These are phyloP conservation scores for Folsomia candida DNA, from an alignment of 2,888 invertebrate genomes.

Conservation along the genomic window DNA sequence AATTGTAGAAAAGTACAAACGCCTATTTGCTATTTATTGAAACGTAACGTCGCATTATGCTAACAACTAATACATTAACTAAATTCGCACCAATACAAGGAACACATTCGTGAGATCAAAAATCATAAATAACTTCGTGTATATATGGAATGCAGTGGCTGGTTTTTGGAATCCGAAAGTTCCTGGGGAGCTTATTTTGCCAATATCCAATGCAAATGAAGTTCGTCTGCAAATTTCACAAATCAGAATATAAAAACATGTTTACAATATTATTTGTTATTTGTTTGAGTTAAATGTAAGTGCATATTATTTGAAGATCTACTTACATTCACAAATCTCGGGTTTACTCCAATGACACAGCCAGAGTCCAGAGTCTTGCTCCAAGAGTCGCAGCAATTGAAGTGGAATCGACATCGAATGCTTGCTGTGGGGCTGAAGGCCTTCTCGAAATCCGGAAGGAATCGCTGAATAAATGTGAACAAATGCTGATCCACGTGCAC, in stretches of 20 bases:
- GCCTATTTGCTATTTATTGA: no score
- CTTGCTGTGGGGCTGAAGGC: neutral
- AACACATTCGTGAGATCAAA: no score
- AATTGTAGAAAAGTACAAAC: no score
- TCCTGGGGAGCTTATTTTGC: neutral
- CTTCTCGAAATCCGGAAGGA: neutral
- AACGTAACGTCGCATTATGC: no score
- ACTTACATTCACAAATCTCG: no score
- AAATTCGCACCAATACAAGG: no score
- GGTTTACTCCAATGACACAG: neutral
- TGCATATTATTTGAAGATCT: no score
- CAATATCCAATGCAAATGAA: neutral
- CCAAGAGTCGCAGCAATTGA: neutral
- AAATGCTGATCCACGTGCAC: neutral
- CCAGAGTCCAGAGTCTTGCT: neutral
- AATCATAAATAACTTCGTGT: neutral
- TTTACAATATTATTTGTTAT: no score
- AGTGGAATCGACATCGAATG: neutral
- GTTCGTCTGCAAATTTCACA: neutral
- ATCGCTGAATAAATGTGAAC: neutral
- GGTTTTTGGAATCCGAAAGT: neutral
- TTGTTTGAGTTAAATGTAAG: no score
- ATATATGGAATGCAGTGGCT: neutral
- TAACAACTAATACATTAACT: no score
- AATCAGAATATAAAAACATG: neutral